Evolutionary conservation across 1,140 invertebrate genomes (phyloP).

Genomic region (Piezodorus guildinii): DNA sequence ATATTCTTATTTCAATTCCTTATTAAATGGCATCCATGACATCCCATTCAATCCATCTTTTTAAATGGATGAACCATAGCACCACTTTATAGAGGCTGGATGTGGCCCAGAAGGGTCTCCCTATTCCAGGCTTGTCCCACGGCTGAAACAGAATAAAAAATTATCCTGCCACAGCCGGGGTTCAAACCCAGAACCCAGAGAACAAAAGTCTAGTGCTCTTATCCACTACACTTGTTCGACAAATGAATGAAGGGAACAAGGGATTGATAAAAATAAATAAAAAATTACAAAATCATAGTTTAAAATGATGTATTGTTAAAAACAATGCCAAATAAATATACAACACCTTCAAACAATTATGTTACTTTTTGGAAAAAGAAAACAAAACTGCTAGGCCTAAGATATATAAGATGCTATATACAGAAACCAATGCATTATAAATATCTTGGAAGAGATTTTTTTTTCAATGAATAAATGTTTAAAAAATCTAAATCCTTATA

Average conservation of each 20-base stretch:
- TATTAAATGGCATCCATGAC: too few relatives aligned
- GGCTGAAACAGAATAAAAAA: too few relatives aligned
- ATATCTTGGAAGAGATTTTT: constrained; percentile 8
- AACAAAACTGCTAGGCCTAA: constrained; percentile 22
- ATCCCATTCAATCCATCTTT: too few relatives aligned
- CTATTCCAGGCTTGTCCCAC: too few relatives aligned
- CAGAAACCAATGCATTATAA: constrained; percentile 17
- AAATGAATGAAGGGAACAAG: background rate
- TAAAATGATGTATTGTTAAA: constrained; percentile 23
- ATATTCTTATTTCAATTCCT: too few relatives aligned
- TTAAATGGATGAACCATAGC: too few relatives aligned
- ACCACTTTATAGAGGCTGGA: too few relatives aligned
- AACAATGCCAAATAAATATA: constrained; percentile 23
- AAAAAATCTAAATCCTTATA: constrained; percentile 22
- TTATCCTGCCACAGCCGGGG: too few relatives aligned
- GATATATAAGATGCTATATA: constrained; percentile 17
- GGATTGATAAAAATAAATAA: background rate
- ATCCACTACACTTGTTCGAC: too few relatives aligned
- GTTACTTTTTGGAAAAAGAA: constrained; percentile 15
- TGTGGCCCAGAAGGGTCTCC: too few relatives aligned
- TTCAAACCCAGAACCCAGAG: too few relatives aligned
- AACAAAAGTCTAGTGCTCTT: too few relatives aligned
- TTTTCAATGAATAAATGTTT: constrained; percentile 14
- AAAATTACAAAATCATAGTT: constrained; percentile 3
- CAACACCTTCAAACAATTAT: constrained; percentile 18